phyloP scores from a whole-genome alignment of 2,797 vertebrate species.

The Phoebastria nigripes region DNA sequence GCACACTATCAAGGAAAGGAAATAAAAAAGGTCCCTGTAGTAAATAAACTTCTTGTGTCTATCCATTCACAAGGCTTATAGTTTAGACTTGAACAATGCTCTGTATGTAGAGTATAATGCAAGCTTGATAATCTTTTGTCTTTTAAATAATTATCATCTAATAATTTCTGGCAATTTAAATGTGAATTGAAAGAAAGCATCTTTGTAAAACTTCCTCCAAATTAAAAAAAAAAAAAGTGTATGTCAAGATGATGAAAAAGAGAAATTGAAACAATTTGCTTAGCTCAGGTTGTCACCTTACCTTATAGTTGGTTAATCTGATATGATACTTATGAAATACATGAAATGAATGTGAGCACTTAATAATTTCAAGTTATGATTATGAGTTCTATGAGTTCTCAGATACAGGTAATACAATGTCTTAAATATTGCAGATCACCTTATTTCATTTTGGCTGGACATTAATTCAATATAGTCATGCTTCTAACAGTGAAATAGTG shows the following conservation, averaged over 20 bases:
- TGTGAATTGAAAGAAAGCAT: background rate
- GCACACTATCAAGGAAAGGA: background rate
- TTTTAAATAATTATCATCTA: background rate
- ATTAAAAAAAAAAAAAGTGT: background rate
- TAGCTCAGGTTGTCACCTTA: background rate
- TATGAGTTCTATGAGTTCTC: background rate
- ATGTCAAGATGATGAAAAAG: background rate
- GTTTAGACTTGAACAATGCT: background rate
- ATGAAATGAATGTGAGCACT: background rate
- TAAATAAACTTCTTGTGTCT: background rate
- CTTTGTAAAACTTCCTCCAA: background rate
- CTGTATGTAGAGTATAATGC: background rate
- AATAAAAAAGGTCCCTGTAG: background rate
- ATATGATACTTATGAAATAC: background rate
- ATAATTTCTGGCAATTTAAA: background rate
- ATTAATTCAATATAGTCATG: background rate
- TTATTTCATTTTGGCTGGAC: background rate
- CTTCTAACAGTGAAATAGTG: background rate
- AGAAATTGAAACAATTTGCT: background rate
- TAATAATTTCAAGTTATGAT: background rate
- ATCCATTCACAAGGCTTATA: background rate
- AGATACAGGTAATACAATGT: background rate
- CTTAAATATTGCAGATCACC: background rate
- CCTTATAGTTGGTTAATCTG: background rate
- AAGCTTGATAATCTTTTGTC: background rate